Evolutionary conservation across 2,888 invertebrate genomes (phyloP).

Genomic region (Sarcophaga carnaria): DNA sequence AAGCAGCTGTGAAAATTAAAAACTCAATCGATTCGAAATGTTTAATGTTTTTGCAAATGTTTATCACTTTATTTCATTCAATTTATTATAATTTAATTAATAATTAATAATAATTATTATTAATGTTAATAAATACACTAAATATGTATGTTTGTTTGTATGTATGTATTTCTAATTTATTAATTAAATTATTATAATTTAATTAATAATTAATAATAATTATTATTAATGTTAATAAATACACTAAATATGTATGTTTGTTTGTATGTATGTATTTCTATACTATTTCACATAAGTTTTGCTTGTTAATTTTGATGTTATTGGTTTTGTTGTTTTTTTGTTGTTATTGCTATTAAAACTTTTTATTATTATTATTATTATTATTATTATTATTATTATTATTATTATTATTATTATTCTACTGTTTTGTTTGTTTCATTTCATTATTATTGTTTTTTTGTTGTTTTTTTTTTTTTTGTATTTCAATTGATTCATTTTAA

Average conservation of each 20-base stretch:
- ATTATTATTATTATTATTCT: not conserved
- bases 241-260: not conserved
- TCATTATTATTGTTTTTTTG: constrained; percentile 5
- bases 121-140: no score
- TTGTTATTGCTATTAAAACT: not conserved
- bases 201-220: no score
- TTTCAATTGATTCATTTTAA: constrained; percentile 31
- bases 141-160: no score
- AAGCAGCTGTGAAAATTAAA: not conserved
- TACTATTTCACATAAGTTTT: not conserved
- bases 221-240: no score
- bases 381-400: no score
- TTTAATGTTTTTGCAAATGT: constrained; percentile 56
- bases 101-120: not conserved
- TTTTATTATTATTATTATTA: no score
- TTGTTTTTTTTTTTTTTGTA: constrained; percentile 23
- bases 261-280: not conserved
- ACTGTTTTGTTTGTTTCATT: constrained; percentile 30
- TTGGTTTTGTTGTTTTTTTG: constrained; percentile 1
- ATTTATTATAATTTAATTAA: not conserved
- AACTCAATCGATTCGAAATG: constrained; percentile 26
- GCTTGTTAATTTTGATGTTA: not conserved
- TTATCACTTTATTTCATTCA: constrained; percentile 59
- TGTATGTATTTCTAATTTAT: no score
- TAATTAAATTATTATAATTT: no score